Evolutionary conservation across 2,113 vertebrate genomes (phyloP).

Genomic region (Odobenus rosmarus): DNA sequence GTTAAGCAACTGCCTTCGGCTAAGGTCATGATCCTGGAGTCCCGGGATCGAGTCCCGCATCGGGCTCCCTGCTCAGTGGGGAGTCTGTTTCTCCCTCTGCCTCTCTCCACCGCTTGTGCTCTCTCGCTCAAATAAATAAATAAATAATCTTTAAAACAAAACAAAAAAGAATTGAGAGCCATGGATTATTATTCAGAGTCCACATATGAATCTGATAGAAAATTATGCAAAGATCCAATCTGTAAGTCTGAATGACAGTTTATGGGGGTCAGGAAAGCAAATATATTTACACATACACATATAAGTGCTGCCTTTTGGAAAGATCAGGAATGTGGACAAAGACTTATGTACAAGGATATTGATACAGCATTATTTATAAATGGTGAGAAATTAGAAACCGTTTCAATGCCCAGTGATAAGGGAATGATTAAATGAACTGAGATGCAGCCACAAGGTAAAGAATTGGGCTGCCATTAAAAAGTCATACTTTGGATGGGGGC

Average conservation of each 20-base stretch:
- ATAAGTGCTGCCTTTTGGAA: background rate
- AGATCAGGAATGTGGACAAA: background rate
- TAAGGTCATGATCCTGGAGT: background rate
- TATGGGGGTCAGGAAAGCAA: background rate
- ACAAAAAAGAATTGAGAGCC: background rate
- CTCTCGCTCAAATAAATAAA: background rate
- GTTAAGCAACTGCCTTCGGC: background rate
- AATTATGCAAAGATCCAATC: background rate
- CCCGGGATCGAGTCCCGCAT: background rate
- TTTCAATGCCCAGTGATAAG: background rate
- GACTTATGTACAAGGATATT: background rate
- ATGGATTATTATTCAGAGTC: background rate
- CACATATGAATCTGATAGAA: constrained; percentile 8
- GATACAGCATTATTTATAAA: constrained; percentile 14
- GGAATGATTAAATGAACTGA: constrained; percentile 1
- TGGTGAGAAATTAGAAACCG: background rate
- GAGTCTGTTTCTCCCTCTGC: background rate
- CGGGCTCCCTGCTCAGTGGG: background rate
- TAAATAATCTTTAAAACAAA: background rate
- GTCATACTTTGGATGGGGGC: background rate
- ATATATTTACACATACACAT: background rate
- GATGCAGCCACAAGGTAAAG: background rate
- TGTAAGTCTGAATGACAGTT: background rate
- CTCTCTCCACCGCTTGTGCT: background rate
- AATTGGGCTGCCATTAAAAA: background rate